These are phyloP conservation scores for Ophion slaviceki DNA, from an alignment of 2,888 invertebrate genomes.

Conservation along the genomic window DNA sequence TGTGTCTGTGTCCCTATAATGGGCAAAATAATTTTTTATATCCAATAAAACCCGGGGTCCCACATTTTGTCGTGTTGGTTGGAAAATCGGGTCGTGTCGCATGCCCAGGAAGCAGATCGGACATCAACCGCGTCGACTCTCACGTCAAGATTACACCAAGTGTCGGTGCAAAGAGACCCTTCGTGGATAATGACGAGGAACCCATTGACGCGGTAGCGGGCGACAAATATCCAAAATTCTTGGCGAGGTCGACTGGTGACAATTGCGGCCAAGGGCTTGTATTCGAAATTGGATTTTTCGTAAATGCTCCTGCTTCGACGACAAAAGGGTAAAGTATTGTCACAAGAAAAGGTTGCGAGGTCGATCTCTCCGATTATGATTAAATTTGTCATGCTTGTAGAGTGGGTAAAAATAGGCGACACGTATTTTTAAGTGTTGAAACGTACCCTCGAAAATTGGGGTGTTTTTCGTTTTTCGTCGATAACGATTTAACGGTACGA, in stretches of 20 bases:
- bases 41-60: conserved; percentile 50
- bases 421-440: too few relatives aligned
- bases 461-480: too few relatives aligned
- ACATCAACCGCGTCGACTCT: conserved; percentile 3
- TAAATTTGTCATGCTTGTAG: too few relatives aligned
- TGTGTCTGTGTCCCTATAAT: conserved; percentile 54
- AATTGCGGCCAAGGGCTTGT: conserved; percentile 83
- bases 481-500: too few relatives aligned
- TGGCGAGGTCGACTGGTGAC: conserved; percentile 82
- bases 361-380: too few relatives aligned
- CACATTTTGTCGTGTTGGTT: conserved; percentile 15
- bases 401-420: too few relatives aligned
- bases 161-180: conserved; percentile 51
- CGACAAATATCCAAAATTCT: conserved; percentile 81
- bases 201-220: conserved; percentile 84
- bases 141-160: conserved; percentile 63
- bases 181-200: conserved; percentile 49
- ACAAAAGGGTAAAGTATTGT: too few relatives aligned
- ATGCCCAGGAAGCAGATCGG: conserved; percentile 60
- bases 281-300: conserved; percentile 85
- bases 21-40: conserved; percentile 48
- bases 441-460: too few relatives aligned
- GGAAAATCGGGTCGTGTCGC: conserved; percentile 64
- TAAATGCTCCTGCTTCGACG: conserved; percentile 65
- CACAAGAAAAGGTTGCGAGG: too few relatives aligned